Conservation (phyloP, 2,888 invertebrate genomes). For the Gnatocerus cornutus region DNA sequence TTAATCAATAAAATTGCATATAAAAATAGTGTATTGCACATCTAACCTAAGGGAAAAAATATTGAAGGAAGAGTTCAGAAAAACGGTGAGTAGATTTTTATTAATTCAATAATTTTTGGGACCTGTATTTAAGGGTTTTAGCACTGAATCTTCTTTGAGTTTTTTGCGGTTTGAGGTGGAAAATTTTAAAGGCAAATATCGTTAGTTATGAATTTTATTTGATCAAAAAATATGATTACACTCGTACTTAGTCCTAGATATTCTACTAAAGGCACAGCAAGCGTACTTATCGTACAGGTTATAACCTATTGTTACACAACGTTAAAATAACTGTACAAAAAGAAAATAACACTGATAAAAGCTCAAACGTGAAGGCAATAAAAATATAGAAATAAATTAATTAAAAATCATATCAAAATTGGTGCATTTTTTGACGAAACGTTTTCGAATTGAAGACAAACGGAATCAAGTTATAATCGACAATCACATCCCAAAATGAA, state of each 20-base stretch:
- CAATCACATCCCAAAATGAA: conserved; percentile 19
- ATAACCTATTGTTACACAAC: conserved; percentile 58
- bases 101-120: too few relatives aligned
- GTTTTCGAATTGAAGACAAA: conserved; percentile 11
- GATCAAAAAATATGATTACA: conserved; percentile 70
- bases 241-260: conserved; percentile 65
- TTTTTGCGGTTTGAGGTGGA: too few relatives aligned
- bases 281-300: conserved; percentile 70
- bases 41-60: too few relatives aligned
- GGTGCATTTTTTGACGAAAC: conserved; percentile 35
- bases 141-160: too few relatives aligned
- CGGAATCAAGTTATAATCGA: conserved; percentile 5
- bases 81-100: too few relatives aligned
- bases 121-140: too few relatives aligned
- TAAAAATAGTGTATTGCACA: too few relatives aligned
- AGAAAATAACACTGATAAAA: conserved; percentile 51
- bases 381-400: conserved; percentile 35
- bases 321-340: conserved; percentile 61
- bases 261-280: conserved; percentile 71
- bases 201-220: conserved; percentile 61
- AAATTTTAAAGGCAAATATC: too few relatives aligned
- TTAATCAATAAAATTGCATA: too few relatives aligned
- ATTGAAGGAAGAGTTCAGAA: too few relatives aligned
- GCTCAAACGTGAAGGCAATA: conserved; percentile 43
- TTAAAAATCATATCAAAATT: conserved; percentile 32